Evolutionary conservation across 2,888 invertebrate species (phyloP).

Genomic region (Hermaeophaga mercurialis): DNA sequence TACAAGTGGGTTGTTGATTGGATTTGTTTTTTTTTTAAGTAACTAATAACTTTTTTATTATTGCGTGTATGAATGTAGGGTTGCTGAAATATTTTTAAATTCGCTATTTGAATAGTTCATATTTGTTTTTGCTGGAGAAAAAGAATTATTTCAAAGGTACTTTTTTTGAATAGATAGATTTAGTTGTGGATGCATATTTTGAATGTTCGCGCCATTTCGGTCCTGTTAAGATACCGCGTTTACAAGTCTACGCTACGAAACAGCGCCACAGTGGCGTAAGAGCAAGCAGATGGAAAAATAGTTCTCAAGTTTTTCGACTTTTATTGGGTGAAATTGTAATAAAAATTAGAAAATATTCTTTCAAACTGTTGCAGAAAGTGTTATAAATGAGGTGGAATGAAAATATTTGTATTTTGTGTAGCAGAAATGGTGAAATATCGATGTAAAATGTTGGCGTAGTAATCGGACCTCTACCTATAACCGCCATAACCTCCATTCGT

Average conservation of each 20-base stretch:
- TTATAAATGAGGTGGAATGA: slow-evolving; percentile 20
- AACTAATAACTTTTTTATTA: too few species aligned
- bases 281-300: slow-evolving; percentile 53
- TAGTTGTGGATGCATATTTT: slow-evolving; percentile 34
- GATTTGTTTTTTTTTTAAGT: too few species aligned
- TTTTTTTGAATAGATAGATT: too few species aligned
- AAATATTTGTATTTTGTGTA: slow-evolving; percentile 24
- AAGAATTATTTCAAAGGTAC: too few species aligned
- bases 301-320: slow-evolving; percentile 42
- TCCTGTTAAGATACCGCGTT: slow-evolving; percentile 53
- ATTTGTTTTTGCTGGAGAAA: too few species aligned
- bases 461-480: slow-evolving; percentile 76
- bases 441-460: slow-evolving; percentile 62
- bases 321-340: slow-evolving; percentile 23
- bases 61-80: too few species aligned
- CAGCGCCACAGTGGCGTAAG: slow-evolving; percentile 53
- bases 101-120: too few species aligned
- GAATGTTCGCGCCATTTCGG: slow-evolving; percentile 49
- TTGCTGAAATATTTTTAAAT: too few species aligned
- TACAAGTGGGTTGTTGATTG: too few species aligned
- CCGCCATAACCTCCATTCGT: slow-evolving; percentile 80
- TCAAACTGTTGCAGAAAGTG: slow-evolving; percentile 23
- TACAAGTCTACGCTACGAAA: slow-evolving; percentile 48
- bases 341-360: slow-evolving; percentile 22
- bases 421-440: slow-evolving; percentile 42